A percentile compares a stretch with the other conserved stretches of the same genome.
These are phyloP conservation scores for Drosophila fuyamai DNA, from an alignment of 1,140 invertebrate genomes.

Conservation along the genomic window DNA sequence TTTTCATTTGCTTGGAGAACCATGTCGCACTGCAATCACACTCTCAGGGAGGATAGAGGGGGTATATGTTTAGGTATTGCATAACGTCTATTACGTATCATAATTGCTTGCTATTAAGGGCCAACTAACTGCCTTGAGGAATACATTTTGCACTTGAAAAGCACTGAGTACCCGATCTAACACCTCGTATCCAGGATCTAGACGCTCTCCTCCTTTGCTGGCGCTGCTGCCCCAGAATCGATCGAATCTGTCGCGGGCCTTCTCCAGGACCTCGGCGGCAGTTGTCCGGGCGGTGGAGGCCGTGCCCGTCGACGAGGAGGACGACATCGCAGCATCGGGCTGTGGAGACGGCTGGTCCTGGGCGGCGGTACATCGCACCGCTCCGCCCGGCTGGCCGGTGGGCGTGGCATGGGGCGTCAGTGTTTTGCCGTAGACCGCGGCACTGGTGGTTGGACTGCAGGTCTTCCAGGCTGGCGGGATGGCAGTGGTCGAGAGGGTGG, in stretches of 20 bases:
- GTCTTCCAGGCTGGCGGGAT: slow-evolving; percentile 74
- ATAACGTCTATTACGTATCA: slow-evolving; percentile 59
- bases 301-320: slow-evolving; percentile 72
- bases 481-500: slow-evolving; percentile 53
- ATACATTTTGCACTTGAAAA: slow-evolving; percentile 63
- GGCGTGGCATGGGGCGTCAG: slow-evolving; percentile 55
- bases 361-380: slow-evolving; percentile 61
- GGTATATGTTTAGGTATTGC: slow-evolving; percentile 53
- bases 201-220: slow-evolving; percentile 83
- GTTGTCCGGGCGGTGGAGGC: slow-evolving; percentile 85
- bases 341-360: slow-evolving; percentile 49
- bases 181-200: slow-evolving; percentile 39
- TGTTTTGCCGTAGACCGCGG: slow-evolving; percentile 68
- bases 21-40: slow-evolving; percentile 9
- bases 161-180: slow-evolving; percentile 26
- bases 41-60: slow-evolving; percentile 9
- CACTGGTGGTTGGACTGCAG: slow-evolving; percentile 67
- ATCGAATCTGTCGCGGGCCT: slow-evolving; percentile 93
- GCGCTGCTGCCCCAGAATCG: slow-evolving; percentile 90
- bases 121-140: slow-evolving; percentile 31
- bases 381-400: slow-evolving; percentile 50
- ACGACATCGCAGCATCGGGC: slow-evolving; percentile 85
- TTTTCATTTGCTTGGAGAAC: background rate
- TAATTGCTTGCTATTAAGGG: slow-evolving; percentile 23
- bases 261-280: slow-evolving; percentile 92